Percentiles rank a stretch among this genome's conserved stretches.
phyloP scores from a whole-genome alignment of 1,140 invertebrate species.

The Drosophila eugracilis region DNA sequence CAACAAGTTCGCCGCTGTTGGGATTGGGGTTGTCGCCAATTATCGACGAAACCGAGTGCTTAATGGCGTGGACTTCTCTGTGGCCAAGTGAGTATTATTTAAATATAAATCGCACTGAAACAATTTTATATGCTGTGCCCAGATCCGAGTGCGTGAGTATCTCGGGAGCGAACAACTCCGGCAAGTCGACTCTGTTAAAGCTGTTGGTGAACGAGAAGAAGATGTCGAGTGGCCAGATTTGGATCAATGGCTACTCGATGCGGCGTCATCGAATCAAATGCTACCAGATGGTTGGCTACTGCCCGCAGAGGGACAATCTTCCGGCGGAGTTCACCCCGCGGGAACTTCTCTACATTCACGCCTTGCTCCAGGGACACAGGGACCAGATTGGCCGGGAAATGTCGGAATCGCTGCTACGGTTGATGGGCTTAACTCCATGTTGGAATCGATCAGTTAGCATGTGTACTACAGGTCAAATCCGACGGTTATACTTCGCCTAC shows the following conservation, averaged over 20 bases:
- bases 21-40: constrained; percentile 1
- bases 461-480: constrained; percentile 93
- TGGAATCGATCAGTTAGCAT: constrained; percentile 7
- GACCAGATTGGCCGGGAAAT: background rate
- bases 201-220: constrained; percentile 38
- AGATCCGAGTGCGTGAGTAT: constrained; percentile 59
- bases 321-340: constrained; percentile 43
- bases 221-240: constrained; percentile 37
- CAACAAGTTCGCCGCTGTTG: constrained; percentile 5
- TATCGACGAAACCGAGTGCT: constrained; percentile 13
- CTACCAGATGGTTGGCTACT: constrained; percentile 51
- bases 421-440: constrained; percentile 45
- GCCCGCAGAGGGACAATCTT: constrained; percentile 33
- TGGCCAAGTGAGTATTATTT: constrained; percentile 39
- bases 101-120: too few relatives aligned
- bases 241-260: constrained; percentile 36
- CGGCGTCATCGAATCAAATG: constrained; percentile 8
- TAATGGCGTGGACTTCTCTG: constrained; percentile 33
- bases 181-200: constrained; percentile 50
- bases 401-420: constrained; percentile 25
- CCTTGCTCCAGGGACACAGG: constrained; percentile 32
- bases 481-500: constrained; percentile 94
- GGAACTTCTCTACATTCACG: constrained; percentile 36
- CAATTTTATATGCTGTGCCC: too few relatives aligned
- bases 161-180: constrained; percentile 45